These are phyloP conservation scores for Atta cephalotes DNA, from an alignment of 1,140 invertebrate genomes.

Conservation along the genomic window DNA sequence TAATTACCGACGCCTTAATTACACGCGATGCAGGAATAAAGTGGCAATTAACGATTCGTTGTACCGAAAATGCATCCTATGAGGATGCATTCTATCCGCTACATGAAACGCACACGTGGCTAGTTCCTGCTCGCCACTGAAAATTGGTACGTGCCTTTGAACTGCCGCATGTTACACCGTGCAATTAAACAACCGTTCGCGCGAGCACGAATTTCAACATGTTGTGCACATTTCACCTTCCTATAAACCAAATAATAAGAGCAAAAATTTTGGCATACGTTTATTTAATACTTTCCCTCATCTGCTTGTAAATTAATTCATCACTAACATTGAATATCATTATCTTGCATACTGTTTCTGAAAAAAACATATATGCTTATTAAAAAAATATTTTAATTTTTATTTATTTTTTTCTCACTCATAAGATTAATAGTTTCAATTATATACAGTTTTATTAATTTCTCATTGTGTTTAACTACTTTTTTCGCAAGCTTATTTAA, in stretches of 20 bases:
- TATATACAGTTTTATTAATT: not conserved
- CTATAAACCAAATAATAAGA: slow-evolving; percentile 28
- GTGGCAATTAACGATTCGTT: slow-evolving; percentile 76
- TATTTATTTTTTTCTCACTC: too few species aligned
- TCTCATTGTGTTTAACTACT: not conserved
- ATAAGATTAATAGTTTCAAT: not conserved
- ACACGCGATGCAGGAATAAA: slow-evolving; percentile 76
- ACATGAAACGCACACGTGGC: slow-evolving; percentile 45
- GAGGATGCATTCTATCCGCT: slow-evolving; percentile 66
- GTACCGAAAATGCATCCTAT: slow-evolving; percentile 56
- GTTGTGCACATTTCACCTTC: slow-evolving; percentile 3
- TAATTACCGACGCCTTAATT: slow-evolving; percentile 78
- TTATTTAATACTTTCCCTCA: not conserved
- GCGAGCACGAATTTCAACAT: slow-evolving; percentile 27
- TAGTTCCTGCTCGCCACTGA: slow-evolving; percentile 20
- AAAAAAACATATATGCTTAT: not conserved
- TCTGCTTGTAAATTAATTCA: not conserved
- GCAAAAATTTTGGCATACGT: not conserved
- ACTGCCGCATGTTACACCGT: slow-evolving; percentile 31
- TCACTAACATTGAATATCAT: not conserved
- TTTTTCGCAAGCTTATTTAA: not conserved
- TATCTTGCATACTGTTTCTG: not conserved
- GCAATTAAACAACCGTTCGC: slow-evolving; percentile 48
- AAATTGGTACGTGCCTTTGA: slow-evolving; percentile 49
- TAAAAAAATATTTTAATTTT: not conserved